These are phyloP conservation scores for Doris montereyensis DNA, from an alignment of 2,888 invertebrate species.

Conservation along the genomic window DNA sequence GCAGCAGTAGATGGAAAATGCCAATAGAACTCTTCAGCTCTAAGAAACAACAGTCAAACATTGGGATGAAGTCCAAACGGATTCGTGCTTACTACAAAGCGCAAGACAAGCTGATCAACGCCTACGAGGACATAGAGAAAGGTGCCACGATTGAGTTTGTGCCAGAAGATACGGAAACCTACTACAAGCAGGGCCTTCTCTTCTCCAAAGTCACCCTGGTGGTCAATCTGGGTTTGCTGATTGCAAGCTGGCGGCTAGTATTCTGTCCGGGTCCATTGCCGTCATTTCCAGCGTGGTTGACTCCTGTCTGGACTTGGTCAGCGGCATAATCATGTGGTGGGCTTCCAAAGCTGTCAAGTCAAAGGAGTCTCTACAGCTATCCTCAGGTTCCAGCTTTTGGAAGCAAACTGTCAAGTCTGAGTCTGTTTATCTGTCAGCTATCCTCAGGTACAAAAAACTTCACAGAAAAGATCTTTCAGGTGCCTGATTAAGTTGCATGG, in stretches of 20 bases:
- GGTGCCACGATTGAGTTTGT: conserved; percentile 50
- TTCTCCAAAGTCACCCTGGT: conserved; percentile 44
- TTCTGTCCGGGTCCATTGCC: conserved; percentile 74
- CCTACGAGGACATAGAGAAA: conserved; percentile 63
- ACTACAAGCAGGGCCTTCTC: conserved; percentile 13
- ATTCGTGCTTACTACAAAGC: conserved; percentile 69
- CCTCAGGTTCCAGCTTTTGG: too few relatives aligned
- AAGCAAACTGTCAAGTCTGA: too few relatives aligned
- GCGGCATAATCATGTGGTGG: conserved; percentile 62
- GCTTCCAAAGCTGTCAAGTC: conserved; percentile 69
- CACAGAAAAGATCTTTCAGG: too few relatives aligned
- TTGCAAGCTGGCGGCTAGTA: conserved; percentile 73
- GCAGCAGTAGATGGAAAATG: conserved; percentile 61
- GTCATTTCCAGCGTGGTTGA: conserved; percentile 75
- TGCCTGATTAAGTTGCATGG: too few relatives aligned
- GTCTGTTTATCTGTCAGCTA: too few relatives aligned
- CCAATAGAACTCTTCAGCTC: conserved; percentile 60
- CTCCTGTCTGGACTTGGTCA: conserved; percentile 74
- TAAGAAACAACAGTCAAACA: conserved; percentile 57
- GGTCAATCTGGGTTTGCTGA: conserved; percentile 56
- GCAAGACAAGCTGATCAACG: conserved; percentile 67
- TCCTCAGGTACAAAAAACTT: too few relatives aligned
- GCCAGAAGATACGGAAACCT: neutral
- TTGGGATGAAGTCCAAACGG: conserved; percentile 52
- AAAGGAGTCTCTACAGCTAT: conserved; percentile 73